These are phyloP conservation scores for Cephus nigrinus DNA, from an alignment of 2,888 invertebrate species.

Conservation along the genomic window DNA sequence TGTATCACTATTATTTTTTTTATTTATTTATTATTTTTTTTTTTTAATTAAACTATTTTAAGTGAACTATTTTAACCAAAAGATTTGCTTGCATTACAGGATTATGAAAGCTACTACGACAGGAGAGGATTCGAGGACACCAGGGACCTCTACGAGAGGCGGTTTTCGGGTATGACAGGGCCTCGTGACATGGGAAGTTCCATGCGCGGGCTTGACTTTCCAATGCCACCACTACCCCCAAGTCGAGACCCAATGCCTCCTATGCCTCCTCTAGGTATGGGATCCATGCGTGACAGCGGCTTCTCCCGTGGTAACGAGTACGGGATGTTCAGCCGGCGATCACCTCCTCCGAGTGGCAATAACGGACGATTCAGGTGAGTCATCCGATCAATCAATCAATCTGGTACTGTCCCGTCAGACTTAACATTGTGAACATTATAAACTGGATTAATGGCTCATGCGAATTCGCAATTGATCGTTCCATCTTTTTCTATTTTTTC, in stretches of 20 bases:
- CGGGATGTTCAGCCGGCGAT: slow-evolving; percentile 85
- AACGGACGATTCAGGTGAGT: slow-evolving; percentile 65
- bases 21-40: not conserved
- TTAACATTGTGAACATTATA: slow-evolving; percentile 60
- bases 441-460: slow-evolving; percentile 61
- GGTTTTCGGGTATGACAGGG: slow-evolving; percentile 75
- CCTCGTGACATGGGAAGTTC: slow-evolving; percentile 68
- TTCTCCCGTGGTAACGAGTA: slow-evolving; percentile 75
- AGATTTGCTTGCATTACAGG: slow-evolving; percentile 68
- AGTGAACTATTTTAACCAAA: not conserved
- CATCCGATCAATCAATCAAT: slow-evolving; percentile 11
- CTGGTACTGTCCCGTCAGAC: slow-evolving; percentile 47
- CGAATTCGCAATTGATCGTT: slow-evolving; percentile 40
- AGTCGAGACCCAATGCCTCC: slow-evolving; percentile 83
- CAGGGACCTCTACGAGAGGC: slow-evolving; percentile 83
- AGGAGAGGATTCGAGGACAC: slow-evolving; percentile 80
- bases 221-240: slow-evolving; percentile 77
- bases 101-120: slow-evolving; percentile 85
- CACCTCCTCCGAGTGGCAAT: slow-evolving; percentile 73
- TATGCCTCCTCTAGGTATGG: slow-evolving; percentile 78
- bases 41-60: not conserved
- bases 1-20: not conserved
- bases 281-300: slow-evolving; percentile 75
- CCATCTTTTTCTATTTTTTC: not conserved
- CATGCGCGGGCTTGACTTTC: slow-evolving; percentile 73